Conservation (phyloP, 2,888 invertebrate genomes). For the Lutraria lutraria region DNA sequence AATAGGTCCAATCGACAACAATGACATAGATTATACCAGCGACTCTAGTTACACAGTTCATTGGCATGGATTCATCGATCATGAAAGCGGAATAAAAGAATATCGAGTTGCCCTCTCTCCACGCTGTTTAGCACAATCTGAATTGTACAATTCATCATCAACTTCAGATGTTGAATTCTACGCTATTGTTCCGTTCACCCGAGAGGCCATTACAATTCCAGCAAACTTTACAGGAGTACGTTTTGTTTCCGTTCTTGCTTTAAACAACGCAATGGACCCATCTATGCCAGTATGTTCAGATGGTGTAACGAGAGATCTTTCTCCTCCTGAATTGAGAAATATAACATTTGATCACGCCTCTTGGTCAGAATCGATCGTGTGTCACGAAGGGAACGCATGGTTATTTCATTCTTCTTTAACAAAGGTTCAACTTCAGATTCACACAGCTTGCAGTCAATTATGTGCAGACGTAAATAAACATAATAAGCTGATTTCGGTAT, state of each 20-base stretch:
- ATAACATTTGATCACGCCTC: slow-evolving; percentile 54
- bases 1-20: slow-evolving; percentile 44
- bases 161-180: background rate
- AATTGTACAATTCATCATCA: slow-evolving; percentile 27
- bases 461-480: background rate
- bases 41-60: slow-evolving; percentile 50
- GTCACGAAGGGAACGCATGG: slow-evolving; percentile 46
- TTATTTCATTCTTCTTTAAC: slow-evolving; percentile 43
- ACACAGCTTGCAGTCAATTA: background rate
- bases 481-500: background rate
- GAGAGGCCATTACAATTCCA: slow-evolving; percentile 19
- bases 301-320: slow-evolving; percentile 60
- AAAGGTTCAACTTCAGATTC: slow-evolving; percentile 16
- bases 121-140: slow-evolving; percentile 22
- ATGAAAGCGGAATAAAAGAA: slow-evolving; percentile 73
- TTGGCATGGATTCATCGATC: slow-evolving; percentile 77
- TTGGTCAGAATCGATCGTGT: slow-evolving; percentile 31
- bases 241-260: background rate
- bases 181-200: slow-evolving; percentile 25
- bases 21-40: slow-evolving; percentile 75
- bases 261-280: slow-evolving; percentile 53
- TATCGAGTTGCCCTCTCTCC: slow-evolving; percentile 67
- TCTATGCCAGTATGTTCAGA: slow-evolving; percentile 74
- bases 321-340: slow-evolving; percentile 61
- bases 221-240: slow-evolving; percentile 55